These are phyloP conservation scores for Apamea monoglypha DNA, from an alignment of 2,888 invertebrate genomes.

Conservation along the genomic window DNA sequence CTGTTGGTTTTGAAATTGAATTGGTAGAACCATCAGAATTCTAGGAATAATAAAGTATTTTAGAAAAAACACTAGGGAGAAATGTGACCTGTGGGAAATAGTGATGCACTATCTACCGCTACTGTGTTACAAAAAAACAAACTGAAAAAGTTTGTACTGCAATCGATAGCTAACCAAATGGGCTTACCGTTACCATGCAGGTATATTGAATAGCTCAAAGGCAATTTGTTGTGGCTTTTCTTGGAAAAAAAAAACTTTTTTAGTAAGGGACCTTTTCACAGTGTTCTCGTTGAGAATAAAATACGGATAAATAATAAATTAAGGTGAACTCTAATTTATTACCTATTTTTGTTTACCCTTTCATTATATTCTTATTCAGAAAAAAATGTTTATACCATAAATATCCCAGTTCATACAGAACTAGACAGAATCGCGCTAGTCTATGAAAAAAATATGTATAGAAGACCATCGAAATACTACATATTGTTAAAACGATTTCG, in stretches of 20 bases:
- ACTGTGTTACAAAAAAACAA: neutral
- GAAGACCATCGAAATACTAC: neutral
- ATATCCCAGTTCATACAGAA: no score
- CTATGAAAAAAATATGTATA: neutral
- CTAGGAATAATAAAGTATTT: neutral
- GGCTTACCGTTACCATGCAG: neutral
- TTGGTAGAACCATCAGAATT: neutral
- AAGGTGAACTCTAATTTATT: neutral
- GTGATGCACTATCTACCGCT: neutral
- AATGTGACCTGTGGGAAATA: neutral
- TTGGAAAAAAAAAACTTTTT: neutral
- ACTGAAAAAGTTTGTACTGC: neutral
- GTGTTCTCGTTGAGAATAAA: neutral
- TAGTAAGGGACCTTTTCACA: neutral
- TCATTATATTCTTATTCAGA: neutral
- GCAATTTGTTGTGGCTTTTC: no score
- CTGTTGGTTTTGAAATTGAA: neutral
- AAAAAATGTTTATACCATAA: neutral
- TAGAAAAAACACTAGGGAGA: neutral
- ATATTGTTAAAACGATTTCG: neutral
- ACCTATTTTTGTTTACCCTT: neutral
- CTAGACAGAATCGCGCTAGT: no score
- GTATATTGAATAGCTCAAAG: neutral
- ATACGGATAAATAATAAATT: neutral
- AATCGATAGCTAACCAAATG: neutral